These are phyloP conservation scores for Perca schrenkii DNA, from an alignment of 2,113 vertebrate genomes.

Conservation along the genomic window DNA sequence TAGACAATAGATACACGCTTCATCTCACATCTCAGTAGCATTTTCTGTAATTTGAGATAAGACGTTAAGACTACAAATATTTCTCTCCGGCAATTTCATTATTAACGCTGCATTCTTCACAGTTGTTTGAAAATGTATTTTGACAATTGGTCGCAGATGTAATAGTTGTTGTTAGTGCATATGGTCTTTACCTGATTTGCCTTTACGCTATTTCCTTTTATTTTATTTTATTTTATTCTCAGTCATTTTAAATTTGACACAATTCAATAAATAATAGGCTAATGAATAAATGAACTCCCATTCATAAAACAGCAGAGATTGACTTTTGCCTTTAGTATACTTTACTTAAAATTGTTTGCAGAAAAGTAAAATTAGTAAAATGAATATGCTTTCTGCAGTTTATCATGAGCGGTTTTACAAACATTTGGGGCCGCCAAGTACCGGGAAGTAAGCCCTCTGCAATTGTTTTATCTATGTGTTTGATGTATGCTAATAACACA, in stretches of 20 bases:
- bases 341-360: background rate
- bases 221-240: background rate
- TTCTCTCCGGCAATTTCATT: conserved; percentile 7
- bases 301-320: background rate
- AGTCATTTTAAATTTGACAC: background rate
- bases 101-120: conserved; percentile 23
- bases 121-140: conserved; percentile 24
- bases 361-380: background rate
- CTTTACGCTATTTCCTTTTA: background rate
- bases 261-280: background rate
- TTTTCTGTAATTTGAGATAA: conserved; percentile 49
- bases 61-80: conserved; percentile 6
- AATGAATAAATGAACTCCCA: no score
- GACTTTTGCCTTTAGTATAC: background rate
- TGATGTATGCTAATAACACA: background rate
- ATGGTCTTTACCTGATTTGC: background rate
- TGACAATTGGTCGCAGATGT: conserved; percentile 47
- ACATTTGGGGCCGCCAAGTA: background rate
- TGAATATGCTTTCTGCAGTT: background rate
- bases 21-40: background rate
- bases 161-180: background rate
- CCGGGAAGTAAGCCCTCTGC: background rate
- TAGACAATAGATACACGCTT: conserved; percentile 7
- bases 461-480: background rate
- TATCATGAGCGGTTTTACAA: background rate